Percentiles rank a stretch among this genome's conserved stretches.
Evolutionary conservation across 92 coral and sea anemone species (phyloP).

Genomic region (Parazoanthus atlanticus): DNA sequence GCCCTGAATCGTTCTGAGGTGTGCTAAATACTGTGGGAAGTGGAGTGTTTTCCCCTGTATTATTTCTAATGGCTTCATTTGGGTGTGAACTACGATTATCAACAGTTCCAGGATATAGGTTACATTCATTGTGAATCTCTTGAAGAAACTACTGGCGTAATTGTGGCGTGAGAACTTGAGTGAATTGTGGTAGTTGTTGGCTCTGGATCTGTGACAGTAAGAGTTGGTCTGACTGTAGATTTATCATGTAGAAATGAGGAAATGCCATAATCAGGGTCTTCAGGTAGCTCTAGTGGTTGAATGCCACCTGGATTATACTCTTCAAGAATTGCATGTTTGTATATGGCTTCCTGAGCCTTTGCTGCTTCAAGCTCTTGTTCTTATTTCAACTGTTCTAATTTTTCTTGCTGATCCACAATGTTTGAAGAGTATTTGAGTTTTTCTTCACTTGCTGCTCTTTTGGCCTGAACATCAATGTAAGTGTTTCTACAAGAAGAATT

Average conservation of each 20-base stretch:
- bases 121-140: too few relatives aligned
- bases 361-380: constrained; percentile 44
- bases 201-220: too few relatives aligned
- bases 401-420: constrained; percentile 50
- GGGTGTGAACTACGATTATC: constrained; percentile 12
- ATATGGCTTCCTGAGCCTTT: constrained; percentile 43
- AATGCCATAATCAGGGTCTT: constrained; percentile 7
- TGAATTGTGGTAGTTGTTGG: too few relatives aligned
- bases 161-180: too few relatives aligned
- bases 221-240: background rate
- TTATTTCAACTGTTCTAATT: constrained; percentile 35
- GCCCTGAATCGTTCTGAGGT: too few relatives aligned
- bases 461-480: too few relatives aligned
- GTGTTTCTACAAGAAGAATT: constrained; percentile 32
- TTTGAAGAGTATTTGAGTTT: constrained; percentile 32
- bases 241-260: constrained; percentile 11
- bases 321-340: constrained; percentile 23
- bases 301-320: background rate
- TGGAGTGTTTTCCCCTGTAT: background rate
- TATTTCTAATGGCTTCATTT: background rate
- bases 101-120: constrained; percentile 1
- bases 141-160: too few relatives aligned
- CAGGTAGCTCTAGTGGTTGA: background rate
- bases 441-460: too few relatives aligned
- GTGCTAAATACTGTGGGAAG: background rate